Evolutionary conservation across 2,113 vertebrate genomes (phyloP).

Genomic region (Bujurquina vittata): DNA sequence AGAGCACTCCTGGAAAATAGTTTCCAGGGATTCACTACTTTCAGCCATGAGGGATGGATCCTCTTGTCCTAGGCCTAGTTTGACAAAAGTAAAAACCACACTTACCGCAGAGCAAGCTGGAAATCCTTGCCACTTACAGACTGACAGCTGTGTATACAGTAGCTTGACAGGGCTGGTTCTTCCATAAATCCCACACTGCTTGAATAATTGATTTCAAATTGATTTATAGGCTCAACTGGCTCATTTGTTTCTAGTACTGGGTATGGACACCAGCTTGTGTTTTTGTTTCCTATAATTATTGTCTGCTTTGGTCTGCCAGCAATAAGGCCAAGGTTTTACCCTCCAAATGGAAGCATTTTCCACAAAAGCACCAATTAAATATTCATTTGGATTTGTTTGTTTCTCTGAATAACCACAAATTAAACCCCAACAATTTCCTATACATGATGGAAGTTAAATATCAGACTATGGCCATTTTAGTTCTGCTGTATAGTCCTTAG

Average conservation of each 20-base stretch:
- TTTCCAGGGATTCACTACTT: conserved; percentile 48
- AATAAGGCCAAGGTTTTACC: conserved; percentile 19
- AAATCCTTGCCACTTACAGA: conserved; percentile 43
- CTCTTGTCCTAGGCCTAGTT: conserved; percentile 11
- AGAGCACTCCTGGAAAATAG: conserved; percentile 27
- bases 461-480: not conserved
- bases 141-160: conserved; percentile 38
- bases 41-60: conserved; percentile 28
- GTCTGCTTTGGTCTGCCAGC: conserved; percentile 39
- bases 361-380: conserved; percentile 50
- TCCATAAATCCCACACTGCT: conserved; percentile 11
- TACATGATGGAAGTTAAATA: conserved; percentile 2
- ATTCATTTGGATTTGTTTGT: conserved; percentile 41
- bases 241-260: not conserved
- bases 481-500: not conserved
- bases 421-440: not conserved
- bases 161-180: conserved; percentile 10
- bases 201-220: conserved; percentile 68
- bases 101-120: conserved; percentile 10
- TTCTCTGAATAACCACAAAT: conserved; percentile 22
- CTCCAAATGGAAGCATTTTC: conserved; percentile 31
- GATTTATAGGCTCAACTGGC: conserved; percentile 49
- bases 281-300: conserved; percentile 64
- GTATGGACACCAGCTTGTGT: conserved; percentile 11
- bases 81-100: conserved; percentile 50